A percentile compares a stretch with the other conserved stretches of the same genome.
Evolutionary conservation across 2,888 invertebrate genomes (phyloP).

Genomic region (Orthonychiurus folsomi): DNA sequence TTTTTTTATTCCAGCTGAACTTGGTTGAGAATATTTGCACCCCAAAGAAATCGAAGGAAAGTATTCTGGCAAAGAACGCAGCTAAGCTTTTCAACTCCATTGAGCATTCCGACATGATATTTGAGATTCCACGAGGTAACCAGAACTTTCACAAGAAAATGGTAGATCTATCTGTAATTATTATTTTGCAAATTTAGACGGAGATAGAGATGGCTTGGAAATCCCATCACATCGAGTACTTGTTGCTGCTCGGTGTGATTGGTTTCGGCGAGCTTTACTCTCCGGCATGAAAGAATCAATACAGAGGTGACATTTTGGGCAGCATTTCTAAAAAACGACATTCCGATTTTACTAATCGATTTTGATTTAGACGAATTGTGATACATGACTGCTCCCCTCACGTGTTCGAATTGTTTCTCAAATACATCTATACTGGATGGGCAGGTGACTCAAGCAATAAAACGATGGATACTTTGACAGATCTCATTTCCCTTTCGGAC

Average conservation of each 20-base stretch:
- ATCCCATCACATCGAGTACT: slow-evolving; percentile 55
- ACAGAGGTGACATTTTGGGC: slow-evolving; percentile 49
- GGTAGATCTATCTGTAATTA: background rate
- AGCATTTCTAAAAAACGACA: too few species aligned
- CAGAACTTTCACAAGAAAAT: background rate
- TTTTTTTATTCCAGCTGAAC: slow-evolving; percentile 48
- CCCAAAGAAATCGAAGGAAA: slow-evolving; percentile 52
- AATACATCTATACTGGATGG: slow-evolving; percentile 57
- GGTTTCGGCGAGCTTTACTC: slow-evolving; percentile 58
- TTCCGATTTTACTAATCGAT: too few species aligned
- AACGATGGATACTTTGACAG: slow-evolving; percentile 46
- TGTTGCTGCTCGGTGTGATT: slow-evolving; percentile 59
- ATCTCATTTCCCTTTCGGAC: slow-evolving; percentile 57
- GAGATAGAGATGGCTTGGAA: slow-evolving; percentile 29
- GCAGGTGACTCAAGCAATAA: slow-evolving; percentile 44
- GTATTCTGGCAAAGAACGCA: slow-evolving; percentile 53
- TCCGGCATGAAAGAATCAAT: slow-evolving; percentile 64
- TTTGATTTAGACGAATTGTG: slow-evolving; percentile 56
- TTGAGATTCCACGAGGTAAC: slow-evolving; percentile 49
- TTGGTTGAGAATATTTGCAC: slow-evolving; percentile 55
- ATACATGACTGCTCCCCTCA: slow-evolving; percentile 58
- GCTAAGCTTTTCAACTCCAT: slow-evolving; percentile 51
- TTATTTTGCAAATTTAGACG: slow-evolving; percentile 17
- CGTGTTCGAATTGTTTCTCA: slow-evolving; percentile 54
- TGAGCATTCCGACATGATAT: slow-evolving; percentile 56